Evolutionary conservation across 92 coral and sea anemone species (phyloP).

Genomic region (Actinernus sp.): DNA sequence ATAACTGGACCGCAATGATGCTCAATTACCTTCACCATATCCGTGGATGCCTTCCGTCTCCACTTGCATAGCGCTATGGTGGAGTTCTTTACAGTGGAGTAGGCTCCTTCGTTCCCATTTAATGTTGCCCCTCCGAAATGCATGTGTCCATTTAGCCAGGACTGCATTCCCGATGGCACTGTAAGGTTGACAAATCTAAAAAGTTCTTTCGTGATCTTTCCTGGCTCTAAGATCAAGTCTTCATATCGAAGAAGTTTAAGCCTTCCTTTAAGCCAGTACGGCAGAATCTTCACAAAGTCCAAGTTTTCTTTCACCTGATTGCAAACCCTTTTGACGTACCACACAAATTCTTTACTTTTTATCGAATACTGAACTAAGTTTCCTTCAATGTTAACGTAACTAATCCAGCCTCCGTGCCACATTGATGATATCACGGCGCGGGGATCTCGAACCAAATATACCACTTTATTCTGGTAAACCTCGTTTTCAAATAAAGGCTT

Average conservation of each 20-base stretch:
- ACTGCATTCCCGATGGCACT: background rate
- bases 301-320: conserved; percentile 26
- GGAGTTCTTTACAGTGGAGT: conserved; percentile 14
- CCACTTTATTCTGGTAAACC: conserved; percentile 19
- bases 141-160: conserved; percentile 28
- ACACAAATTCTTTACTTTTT: conserved; percentile 13
- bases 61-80: conserved; percentile 6
- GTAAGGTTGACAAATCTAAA: conserved; percentile 31
- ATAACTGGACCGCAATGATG: conserved; percentile 21
- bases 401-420: conserved; percentile 48
- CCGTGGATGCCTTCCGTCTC: conserved; percentile 11
- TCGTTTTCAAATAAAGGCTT: conserved; percentile 11
- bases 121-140: conserved; percentile 3
- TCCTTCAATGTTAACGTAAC: background rate
- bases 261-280: conserved; percentile 32
- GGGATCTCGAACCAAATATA: conserved; percentile 67
- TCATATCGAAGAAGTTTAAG: conserved; percentile 53
- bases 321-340: conserved; percentile 39
- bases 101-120: conserved; percentile 8
- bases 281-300: conserved; percentile 9
- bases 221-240: conserved; percentile 43
- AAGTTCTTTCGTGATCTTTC: conserved; percentile 22
- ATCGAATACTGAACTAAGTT: background rate
- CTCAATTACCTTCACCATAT: conserved; percentile 18
- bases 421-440: conserved; percentile 61